Evolutionary conservation across 2,888 invertebrate genomes (phyloP).

Genomic region (Drosophila ezoana): DNA sequence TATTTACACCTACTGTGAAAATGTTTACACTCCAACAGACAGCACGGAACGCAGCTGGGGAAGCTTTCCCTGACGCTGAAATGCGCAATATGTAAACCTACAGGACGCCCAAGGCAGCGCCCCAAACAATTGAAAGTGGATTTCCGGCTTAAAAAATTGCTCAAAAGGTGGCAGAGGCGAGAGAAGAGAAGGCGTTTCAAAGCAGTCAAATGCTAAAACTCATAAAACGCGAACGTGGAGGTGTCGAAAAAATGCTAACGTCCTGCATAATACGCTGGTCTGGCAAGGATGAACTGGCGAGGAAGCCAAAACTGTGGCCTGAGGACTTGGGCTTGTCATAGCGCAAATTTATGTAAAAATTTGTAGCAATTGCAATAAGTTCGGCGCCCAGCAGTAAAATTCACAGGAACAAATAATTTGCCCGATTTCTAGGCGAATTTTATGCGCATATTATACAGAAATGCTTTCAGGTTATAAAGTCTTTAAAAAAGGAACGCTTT

Average conservation of each 20-base stretch:
- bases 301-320: conserved; percentile 1
- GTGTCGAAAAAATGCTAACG: conserved; percentile 50
- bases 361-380: conserved; percentile 76
- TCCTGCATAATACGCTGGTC: conserved; percentile 52
- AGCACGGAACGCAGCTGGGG: conserved; percentile 33
- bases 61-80: conserved; percentile 36
- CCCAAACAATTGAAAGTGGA: conserved; percentile 82
- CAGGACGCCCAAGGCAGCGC: conserved; percentile 66
- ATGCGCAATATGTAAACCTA: conserved; percentile 76
- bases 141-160: conserved; percentile 76
- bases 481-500: conserved; percentile 17
- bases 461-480: conserved; percentile 33
- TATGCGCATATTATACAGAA: conserved; percentile 53
- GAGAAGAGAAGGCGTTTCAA: conserved; percentile 30
- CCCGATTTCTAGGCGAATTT: conserved; percentile 35
- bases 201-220: conserved; percentile 59
- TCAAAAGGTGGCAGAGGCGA: conserved; percentile 49
- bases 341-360: conserved; percentile 82
- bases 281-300: conserved; percentile 7
- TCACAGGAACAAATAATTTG: conserved; percentile 72
- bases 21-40: conserved; percentile 80
- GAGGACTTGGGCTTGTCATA: conserved; percentile 50
- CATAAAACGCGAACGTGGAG: conserved; percentile 57
- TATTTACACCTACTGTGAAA: conserved; percentile 79
- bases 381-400: conserved; percentile 47